phyloP scores from a whole-genome alignment of 2,888 invertebrate genomes.

The Phlogophora meticulosa region DNA sequence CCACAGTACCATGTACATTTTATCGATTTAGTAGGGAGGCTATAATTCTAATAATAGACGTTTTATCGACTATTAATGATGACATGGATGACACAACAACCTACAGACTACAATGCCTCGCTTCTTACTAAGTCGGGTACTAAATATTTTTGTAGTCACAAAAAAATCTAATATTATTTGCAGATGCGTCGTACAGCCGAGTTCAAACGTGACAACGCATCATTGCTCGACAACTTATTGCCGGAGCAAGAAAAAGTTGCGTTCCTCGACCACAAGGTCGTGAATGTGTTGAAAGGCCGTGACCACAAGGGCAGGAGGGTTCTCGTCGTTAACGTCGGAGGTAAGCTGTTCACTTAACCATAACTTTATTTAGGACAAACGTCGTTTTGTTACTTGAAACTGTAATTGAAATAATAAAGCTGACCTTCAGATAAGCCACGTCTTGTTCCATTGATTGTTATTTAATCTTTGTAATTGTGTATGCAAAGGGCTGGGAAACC shows the following conservation, averaged over 20 bases:
- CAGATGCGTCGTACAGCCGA: slow-evolving; percentile 95
- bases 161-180: slow-evolving; percentile 54
- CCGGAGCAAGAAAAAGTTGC: slow-evolving; percentile 93
- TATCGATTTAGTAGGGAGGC: not conserved
- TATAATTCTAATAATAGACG: not conserved
- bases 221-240: slow-evolving; percentile 92
- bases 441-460: not conserved
- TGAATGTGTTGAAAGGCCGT: slow-evolving; percentile 94
- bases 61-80: slow-evolving; percentile 19
- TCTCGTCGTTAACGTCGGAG: slow-evolving; percentile 94
- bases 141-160: not conserved
- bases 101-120: not conserved
- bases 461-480: slow-evolving; percentile 7
- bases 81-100: slow-evolving; percentile 17
- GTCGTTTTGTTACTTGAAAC: not conserved
- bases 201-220: slow-evolving; percentile 94
- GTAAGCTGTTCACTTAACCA: slow-evolving; percentile 78
- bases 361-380: not conserved
- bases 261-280: slow-evolving; percentile 93
- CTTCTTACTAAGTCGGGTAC: not conserved
- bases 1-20: not conserved
- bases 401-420: not conserved
- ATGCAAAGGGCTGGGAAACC: slow-evolving; percentile 13
- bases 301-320: slow-evolving; percentile 95
- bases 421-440: not conserved